phyloP scores from a whole-genome alignment of 37 sponge, comb jelly and placozoan genomes.

The Corticium candelabrum region DNA sequence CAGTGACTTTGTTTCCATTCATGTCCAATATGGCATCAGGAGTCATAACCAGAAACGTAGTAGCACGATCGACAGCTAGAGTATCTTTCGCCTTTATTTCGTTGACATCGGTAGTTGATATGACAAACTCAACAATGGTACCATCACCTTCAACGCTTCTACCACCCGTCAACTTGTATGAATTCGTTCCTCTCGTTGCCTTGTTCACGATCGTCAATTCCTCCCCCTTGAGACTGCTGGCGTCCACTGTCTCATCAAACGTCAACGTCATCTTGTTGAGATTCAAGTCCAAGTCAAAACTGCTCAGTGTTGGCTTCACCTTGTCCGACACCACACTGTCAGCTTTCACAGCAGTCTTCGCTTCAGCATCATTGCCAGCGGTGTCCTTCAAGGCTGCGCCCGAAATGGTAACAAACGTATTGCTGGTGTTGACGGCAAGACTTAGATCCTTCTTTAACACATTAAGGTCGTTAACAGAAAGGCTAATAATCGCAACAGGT shows the following conservation, averaged over 20 bases:
- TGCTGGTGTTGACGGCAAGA: constrained; percentile 32
- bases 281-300: constrained; percentile 55
- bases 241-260: constrained; percentile 16
- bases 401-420: constrained; percentile 37
- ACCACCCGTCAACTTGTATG: constrained; percentile 52
- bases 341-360: constrained; percentile 9
- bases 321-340: constrained; percentile 18
- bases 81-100: constrained; percentile 40
- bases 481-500: not conserved
- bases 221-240: not conserved
- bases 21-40: constrained; percentile 44
- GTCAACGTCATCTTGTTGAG: constrained; percentile 22
- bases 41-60: constrained; percentile 45
- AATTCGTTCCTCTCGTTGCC: not conserved
- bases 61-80: constrained; percentile 36
- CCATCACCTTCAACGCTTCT: constrained; percentile 22
- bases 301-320: constrained; percentile 27
- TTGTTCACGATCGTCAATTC: not conserved
- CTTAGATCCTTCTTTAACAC: constrained; percentile 37
- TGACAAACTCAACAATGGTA: constrained; percentile 26
- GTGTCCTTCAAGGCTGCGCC: constrained; percentile 42
- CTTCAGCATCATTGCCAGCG: constrained; percentile 30
- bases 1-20: constrained; percentile 31
- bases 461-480: constrained; percentile 56
- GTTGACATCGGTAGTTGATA: constrained; percentile 67